Evolutionary conservation across 2,113 vertebrate genomes (phyloP).

Genomic region (Mellivora capensis): DNA sequence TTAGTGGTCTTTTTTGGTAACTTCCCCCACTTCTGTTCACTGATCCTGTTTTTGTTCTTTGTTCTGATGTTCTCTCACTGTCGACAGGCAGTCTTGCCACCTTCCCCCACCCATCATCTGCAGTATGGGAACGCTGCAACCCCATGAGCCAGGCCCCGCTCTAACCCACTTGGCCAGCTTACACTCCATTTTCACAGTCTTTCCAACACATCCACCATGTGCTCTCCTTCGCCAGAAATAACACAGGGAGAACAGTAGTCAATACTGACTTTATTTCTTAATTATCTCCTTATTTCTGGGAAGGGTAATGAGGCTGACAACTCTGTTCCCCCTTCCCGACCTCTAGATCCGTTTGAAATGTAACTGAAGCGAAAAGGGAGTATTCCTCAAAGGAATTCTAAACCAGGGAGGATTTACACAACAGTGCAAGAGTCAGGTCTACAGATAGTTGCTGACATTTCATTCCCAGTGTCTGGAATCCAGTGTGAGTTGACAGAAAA

Average conservation of each 20-base stretch:
- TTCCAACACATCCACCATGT: background rate
- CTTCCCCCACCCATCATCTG: background rate
- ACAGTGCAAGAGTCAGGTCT: background rate
- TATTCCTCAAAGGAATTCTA: constrained; percentile 4
- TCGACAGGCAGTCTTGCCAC: background rate
- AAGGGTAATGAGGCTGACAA: background rate
- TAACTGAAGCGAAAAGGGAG: background rate
- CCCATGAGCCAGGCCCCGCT: background rate
- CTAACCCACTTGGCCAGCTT: background rate
- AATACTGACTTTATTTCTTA: background rate
- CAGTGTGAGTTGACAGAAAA: background rate
- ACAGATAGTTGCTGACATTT: background rate
- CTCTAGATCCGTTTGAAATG: constrained; percentile 4
- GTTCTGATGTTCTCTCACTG: background rate
- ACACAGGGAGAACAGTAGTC: background rate
- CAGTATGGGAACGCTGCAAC: background rate
- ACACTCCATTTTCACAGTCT: background rate
- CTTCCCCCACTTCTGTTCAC: background rate
- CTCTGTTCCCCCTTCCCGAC: background rate
- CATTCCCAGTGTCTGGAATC: background rate
- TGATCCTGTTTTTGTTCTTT: background rate
- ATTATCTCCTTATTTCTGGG: background rate
- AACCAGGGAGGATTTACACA: background rate
- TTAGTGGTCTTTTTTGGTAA: background rate
- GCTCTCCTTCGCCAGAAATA: background rate